These are phyloP conservation scores for Pachyuromys duprasi DNA, from an alignment of 2,797 vertebrate genomes.

Conservation along the genomic window DNA sequence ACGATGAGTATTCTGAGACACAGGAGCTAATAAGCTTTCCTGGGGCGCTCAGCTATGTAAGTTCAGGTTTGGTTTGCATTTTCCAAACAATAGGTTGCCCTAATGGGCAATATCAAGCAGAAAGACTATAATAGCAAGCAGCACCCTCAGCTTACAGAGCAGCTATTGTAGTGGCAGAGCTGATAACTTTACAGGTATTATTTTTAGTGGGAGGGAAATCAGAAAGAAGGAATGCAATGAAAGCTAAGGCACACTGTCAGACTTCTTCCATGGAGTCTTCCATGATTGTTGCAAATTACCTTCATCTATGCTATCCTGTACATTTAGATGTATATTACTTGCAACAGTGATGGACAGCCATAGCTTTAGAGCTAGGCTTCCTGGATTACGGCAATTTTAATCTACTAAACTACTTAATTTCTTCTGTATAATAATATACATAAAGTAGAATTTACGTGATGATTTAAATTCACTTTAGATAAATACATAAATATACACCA, in stretches of 20 bases:
- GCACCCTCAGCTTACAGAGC: not conserved
- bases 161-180: not conserved
- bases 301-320: not conserved
- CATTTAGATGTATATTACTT: not conserved
- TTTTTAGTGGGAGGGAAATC: not conserved
- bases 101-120: not conserved
- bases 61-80: not conserved
- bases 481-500: not conserved
- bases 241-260: not conserved
- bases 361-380: not conserved
- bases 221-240: not conserved
- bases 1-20: not conserved
- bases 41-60: not conserved
- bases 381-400: constrained; percentile 32
- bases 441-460: not conserved
- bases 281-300: not conserved
- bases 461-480: not conserved
- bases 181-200: not conserved
- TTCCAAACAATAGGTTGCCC: constrained; percentile 23
- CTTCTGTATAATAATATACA: not conserved
- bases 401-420: not conserved
- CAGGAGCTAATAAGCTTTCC: not conserved
- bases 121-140: constrained; percentile 7
- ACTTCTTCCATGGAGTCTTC: not conserved
- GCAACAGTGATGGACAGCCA: not conserved